Base-by-base conservation (phyloP, 2,797 vertebrate species). In the Danio aesculapii region DNA sequence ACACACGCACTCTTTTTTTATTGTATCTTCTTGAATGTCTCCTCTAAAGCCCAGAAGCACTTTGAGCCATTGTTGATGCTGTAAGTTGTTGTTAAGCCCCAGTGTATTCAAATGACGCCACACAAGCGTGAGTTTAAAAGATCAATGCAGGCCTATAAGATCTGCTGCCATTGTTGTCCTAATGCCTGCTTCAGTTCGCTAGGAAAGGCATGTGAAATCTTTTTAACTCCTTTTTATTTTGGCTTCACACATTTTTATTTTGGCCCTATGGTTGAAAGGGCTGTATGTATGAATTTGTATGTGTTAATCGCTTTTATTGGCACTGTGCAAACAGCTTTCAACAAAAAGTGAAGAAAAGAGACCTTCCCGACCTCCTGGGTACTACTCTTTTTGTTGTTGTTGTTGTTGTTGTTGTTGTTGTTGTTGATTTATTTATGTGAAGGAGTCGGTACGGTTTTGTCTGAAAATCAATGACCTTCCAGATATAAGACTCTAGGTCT, bases 141-240 rank as follows among this genome's bases (percentile, higher is more conserved):
- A 84, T 83, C 88, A 87, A 86, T 87, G 85, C 84, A 77, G 70
- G 76, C 87, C 59, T 81, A 84, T 83, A 75, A 88, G 88, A 90
- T 68, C 87, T 83, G 81, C 86, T 82, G 85, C 85, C 79, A 89
- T 91, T 92, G 91, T 92, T 90, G 83, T 83, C 86, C 77, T 92
- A 91, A 93, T 90, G 84, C 91, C 81, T 89, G 86, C 88, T 90
- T 91, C 88, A 92, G 90, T 92, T 92, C 91, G 88, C 89, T 87
- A 81, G 84, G 75, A 89, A 69, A n/a, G 66, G 49, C 49, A 30
- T 71, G 30, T 43, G 6, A 71, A 55, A 71, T 71, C 10, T 55
- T 1, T 43, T 13, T n/a, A 30, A 12, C 6, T 8, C 30, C 7
- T 64, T 68, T 69, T 70, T 71, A 30, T 30, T 30, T 30, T 55